phyloP scores from a whole-genome alignment of 2,113 vertebrate genomes.

The Grallaria varia region DNA sequence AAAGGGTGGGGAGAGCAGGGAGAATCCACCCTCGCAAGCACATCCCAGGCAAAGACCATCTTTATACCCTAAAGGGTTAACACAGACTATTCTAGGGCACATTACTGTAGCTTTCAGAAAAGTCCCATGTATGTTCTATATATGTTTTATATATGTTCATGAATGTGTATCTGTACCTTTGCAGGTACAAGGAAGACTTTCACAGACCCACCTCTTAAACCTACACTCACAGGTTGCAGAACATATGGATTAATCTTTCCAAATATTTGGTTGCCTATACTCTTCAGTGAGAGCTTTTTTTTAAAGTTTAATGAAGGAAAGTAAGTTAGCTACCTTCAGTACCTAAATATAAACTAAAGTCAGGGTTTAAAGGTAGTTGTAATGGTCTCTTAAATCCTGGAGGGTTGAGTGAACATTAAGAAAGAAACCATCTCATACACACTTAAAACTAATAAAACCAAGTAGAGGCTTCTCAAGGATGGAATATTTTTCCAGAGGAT shows the following conservation, averaged over 20 bases:
- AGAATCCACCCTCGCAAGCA: background rate
- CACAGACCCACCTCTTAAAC: background rate
- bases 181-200: background rate
- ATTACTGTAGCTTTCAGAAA: background rate
- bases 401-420: background rate
- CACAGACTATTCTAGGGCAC: background rate
- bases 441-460: background rate
- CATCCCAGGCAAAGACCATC: background rate
- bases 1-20: background rate
- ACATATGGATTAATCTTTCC: background rate
- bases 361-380: background rate
- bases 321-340: background rate
- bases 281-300: background rate
- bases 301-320: background rate
- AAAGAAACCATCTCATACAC: background rate
- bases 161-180: background rate
- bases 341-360: background rate
- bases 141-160: fast-evolving
- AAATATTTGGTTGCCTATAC: background rate
- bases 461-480: background rate
- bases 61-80: background rate
- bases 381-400: background rate
- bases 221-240: background rate
- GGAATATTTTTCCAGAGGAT: background rate
- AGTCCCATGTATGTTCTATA: no score